These are phyloP conservation scores for Pseudochaenichthys georgianus DNA, from an alignment of 2,797 vertebrate genomes.

Conservation along the genomic window DNA sequence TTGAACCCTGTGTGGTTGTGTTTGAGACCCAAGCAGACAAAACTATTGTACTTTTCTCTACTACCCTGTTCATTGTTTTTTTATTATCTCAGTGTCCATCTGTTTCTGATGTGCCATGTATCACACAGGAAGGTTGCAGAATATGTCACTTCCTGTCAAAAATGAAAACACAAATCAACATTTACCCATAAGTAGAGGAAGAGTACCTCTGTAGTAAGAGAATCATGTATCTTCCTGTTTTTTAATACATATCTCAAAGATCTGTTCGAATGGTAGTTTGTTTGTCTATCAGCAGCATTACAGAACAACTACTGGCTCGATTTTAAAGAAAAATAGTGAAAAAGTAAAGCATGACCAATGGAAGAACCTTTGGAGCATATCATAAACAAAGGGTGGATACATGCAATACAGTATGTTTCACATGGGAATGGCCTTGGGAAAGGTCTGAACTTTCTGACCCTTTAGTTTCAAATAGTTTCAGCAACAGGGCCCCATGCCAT, in stretches of 20 bases:
- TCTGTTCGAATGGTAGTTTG: too few species aligned
- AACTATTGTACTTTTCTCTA: background rate
- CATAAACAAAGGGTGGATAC: too few species aligned
- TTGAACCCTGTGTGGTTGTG: conserved; percentile 18
- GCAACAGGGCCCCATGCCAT: too few species aligned
- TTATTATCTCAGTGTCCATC: conserved; percentile 41
- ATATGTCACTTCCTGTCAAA: conserved; percentile 75
- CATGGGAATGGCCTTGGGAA: too few species aligned
- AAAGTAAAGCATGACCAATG: too few species aligned
- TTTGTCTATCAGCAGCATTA: too few species aligned
- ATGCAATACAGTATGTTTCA: too few species aligned
- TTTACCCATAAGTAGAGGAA: background rate
- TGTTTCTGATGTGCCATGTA: conserved; percentile 51
- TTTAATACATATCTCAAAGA: background rate
- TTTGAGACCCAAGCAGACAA: background rate
- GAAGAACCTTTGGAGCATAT: too few species aligned
- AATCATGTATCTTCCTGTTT: conserved; percentile 4
- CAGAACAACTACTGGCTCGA: too few species aligned
- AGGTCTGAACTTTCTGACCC: too few species aligned
- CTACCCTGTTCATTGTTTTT: conserved; percentile 21
- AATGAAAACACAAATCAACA: conserved; percentile 28
- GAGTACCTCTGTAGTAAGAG: background rate
- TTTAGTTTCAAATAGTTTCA: too few species aligned
- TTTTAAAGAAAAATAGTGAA: too few species aligned
- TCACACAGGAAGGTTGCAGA: conserved; percentile 71